Conservation (phyloP, 2,113 vertebrate genomes). For the Diadophis punctatus region DNA sequence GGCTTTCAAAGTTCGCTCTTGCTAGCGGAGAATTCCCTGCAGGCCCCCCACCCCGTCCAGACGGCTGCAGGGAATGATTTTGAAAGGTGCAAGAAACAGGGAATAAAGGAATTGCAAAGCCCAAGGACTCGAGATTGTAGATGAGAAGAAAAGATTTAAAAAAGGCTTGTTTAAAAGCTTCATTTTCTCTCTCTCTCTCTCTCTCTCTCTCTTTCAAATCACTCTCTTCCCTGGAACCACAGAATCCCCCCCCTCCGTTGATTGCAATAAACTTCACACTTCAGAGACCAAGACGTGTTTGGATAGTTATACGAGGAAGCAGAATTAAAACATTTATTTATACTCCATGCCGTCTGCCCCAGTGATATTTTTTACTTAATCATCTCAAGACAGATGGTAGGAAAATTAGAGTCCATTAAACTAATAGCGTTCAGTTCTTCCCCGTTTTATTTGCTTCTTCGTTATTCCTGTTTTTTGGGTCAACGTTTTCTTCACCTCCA, state of each 20-base stretch:
- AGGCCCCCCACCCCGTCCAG: too few species aligned
- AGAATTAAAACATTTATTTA: constrained; percentile 58
- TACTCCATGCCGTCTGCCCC: constrained; percentile 62
- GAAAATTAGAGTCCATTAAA: constrained; percentile 61
- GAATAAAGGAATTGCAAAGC: rapidly evolving
- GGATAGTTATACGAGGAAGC: constrained; percentile 33
- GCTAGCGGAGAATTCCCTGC: neutral
- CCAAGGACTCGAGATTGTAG: too few species aligned
- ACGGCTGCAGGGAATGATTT: neutral
- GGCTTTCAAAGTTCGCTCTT: neutral
- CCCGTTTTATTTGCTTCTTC: constrained; percentile 50
- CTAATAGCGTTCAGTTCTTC: constrained; percentile 54
- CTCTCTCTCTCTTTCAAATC: neutral
- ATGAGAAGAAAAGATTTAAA: neutral
- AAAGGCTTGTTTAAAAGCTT: rapidly evolving
- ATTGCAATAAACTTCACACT: neutral
- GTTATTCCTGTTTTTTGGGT: neutral
- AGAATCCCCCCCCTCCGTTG: too few species aligned
- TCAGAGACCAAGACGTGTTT: constrained; percentile 1
- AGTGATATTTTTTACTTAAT: constrained; percentile 66
- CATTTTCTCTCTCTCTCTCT: neutral
- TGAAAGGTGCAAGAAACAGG: neutral
- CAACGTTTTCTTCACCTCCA: neutral
- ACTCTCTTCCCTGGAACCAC: neutral
- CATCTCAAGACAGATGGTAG: constrained; percentile 62